phyloP scores from a whole-genome alignment of 2,113 vertebrate species.

The Sterrhoptilus dennistouni region DNA sequence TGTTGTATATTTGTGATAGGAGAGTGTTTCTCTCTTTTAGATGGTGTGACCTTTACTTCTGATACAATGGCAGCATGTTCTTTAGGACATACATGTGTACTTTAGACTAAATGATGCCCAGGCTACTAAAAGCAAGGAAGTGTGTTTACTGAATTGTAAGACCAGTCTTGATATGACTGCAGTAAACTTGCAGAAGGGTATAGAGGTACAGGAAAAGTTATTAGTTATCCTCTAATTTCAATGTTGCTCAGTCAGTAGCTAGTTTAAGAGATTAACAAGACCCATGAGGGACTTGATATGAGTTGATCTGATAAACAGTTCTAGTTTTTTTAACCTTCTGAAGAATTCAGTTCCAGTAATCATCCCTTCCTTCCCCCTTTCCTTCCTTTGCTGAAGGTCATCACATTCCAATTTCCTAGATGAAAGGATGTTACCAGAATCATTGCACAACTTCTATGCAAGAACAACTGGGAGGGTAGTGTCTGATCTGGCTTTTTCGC shows the following conservation, averaged over 20 bases:
- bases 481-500: background rate
- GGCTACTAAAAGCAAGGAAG: background rate
- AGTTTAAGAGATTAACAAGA: background rate
- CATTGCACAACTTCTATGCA: slow-evolving; percentile 8
- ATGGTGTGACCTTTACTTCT: background rate
- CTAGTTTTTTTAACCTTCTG: slow-evolving; percentile 10
- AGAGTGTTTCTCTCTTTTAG: background rate
- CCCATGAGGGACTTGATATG: background rate
- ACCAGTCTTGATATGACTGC: background rate
- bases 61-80: background rate
- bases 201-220: background rate
- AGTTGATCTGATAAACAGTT: slow-evolving; percentile 16
- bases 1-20: background rate
- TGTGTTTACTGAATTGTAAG: background rate
- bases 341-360: slow-evolving; percentile 52
- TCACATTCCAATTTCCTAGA: slow-evolving; percentile 44
- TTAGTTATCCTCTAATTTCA: slow-evolving; percentile 11
- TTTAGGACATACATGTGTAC: background rate
- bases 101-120: background rate
- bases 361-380: background rate
- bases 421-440: slow-evolving; percentile 56
- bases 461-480: background rate
- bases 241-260: slow-evolving; percentile 45
- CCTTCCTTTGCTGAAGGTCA: slow-evolving; percentile 28
- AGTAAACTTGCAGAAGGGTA: background rate